Percentiles rank a stretch among this genome's conserved stretches.
Evolutionary conservation across 1,140 invertebrate species (phyloP).

Genomic region (Drosophila orena): DNA sequence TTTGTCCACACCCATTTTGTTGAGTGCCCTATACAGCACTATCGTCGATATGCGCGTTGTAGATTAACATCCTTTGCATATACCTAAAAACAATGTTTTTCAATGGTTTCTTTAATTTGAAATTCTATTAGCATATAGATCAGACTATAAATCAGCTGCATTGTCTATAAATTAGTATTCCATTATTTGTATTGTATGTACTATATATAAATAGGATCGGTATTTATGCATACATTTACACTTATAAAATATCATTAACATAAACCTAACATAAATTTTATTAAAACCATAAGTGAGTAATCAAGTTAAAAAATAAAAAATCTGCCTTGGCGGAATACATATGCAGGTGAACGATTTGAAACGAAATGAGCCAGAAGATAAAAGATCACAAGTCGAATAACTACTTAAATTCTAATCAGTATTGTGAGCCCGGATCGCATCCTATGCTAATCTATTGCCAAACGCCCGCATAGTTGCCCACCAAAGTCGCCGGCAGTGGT

Average conservation of each 20-base stretch:
- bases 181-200: constrained; percentile 39
- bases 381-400: constrained; percentile 38
- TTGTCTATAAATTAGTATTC: constrained; percentile 50
- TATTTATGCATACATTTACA: constrained; percentile 62
- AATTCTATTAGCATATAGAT: constrained; percentile 76
- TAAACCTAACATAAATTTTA: constrained; percentile 39
- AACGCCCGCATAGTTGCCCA: constrained; percentile 92
- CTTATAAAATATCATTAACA: constrained; percentile 50
- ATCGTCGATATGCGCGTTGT: constrained; percentile 41
- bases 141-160: constrained; percentile 74
- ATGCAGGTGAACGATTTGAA: constrained; percentile 7
- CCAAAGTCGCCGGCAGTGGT: constrained; percentile 94
- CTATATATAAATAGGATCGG: constrained; percentile 72
- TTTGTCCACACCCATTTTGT: constrained; percentile 15
- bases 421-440: constrained; percentile 31
- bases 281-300: constrained; percentile 32
- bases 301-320: constrained; percentile 28
- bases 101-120: constrained; percentile 65
- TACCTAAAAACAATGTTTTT: constrained; percentile 36
- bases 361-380: constrained; percentile 8
- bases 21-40: constrained; percentile 67
- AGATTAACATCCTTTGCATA: background rate
- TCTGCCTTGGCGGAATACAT: constrained; percentile 42
- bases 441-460: constrained; percentile 86
- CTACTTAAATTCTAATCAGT: constrained; percentile 65